Evolutionary conservation across 2,888 invertebrate genomes (phyloP).

Genomic region (Synergus japonicus): DNA sequence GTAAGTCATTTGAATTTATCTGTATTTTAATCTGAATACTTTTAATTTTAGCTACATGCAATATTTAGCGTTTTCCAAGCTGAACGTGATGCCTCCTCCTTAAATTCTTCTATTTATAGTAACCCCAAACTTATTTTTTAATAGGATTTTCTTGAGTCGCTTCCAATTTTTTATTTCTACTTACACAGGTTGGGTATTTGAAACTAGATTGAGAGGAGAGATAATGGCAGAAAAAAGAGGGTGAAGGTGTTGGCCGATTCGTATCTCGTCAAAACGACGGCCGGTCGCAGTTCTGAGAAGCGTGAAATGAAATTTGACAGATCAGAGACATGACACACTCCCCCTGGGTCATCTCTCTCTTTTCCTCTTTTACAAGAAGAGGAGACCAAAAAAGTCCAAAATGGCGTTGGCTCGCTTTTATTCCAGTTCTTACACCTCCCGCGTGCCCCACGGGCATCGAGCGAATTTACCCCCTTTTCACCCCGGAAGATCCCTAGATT

Average conservation of each 20-base stretch:
- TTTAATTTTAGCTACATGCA: too few species aligned
- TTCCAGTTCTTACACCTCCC: conserved; percentile 64
- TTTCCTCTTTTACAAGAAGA: not conserved
- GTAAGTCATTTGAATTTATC: not conserved
- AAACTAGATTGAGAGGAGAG: too few species aligned
- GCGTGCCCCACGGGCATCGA: conserved; percentile 69
- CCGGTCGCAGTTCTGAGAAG: conserved; percentile 63
- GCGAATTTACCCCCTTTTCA: conserved; percentile 50
- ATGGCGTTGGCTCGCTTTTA: conserved; percentile 62
- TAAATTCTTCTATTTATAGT: too few species aligned
- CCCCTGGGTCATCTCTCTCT: conserved; percentile 49
- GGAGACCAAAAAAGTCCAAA: conserved; percentile 57
- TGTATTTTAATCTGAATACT: not conserved
- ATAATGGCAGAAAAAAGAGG: conserved; percentile 42
- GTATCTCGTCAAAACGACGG: conserved; percentile 48
- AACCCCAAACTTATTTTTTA: too few species aligned
- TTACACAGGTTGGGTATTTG: too few species aligned
- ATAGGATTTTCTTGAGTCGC: too few species aligned
- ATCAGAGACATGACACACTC: conserved; percentile 67
- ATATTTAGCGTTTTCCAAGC: too few species aligned
- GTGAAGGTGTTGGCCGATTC: conserved; percentile 52
- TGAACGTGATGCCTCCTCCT: too few species aligned
- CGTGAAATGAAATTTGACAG: conserved; percentile 78
- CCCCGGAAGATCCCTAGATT: conserved; percentile 38
- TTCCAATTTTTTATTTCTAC: too few species aligned